Evolutionary conservation across 2,888 invertebrate genomes (phyloP), one percentile per base, ranked within the genome.

Genomic region (Plusia festucae): DNA sequence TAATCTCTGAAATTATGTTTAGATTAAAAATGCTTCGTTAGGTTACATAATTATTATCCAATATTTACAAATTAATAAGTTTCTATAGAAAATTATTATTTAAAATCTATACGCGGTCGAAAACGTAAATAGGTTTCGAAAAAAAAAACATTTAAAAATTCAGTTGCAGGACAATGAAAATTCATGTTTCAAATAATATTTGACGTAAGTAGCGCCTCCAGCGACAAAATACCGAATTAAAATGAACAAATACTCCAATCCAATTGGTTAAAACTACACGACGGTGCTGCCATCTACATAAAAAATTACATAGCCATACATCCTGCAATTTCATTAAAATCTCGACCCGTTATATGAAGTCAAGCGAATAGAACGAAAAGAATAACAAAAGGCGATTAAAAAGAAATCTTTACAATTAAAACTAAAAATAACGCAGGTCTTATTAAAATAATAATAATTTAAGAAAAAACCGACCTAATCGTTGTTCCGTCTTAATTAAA

Each of bases 1-100:
- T 87, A 87, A 87, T 87, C 85, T 86, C 86, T 82, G 78, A 79
- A 82, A 79, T 81, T 78, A 78, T 79, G 78, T 73, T 78, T 75
- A 80, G 76, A 74, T 58, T 74, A 71, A 76, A 80, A 81, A 75
- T 80, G 80, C 80, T 70, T 40, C n/a, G 75, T 78, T 76, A 78
- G 52, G 62, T 70, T 67, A 65, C 16, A 72, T 65, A 58, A 61
- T 65, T 79, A 80, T 76, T 40, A 72, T 78, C 76, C 80, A 80
- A 78, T 81, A 80, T 81, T 80, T 81, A 81, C 80, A 81, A 78
- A 78, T 73, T 69, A 80, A 73, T 79, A 79, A 73, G 61, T 73
- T 79, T 69, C 78, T 63, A 60, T 65, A 16, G 75, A 78, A 78
- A 74, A 58, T 61, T 72, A 79, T 77, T 68, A 78, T 65, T 69